Evolutionary conservation across 1,140 invertebrate genomes (phyloP).

Genomic region (Cecropterus lyciades): DNA sequence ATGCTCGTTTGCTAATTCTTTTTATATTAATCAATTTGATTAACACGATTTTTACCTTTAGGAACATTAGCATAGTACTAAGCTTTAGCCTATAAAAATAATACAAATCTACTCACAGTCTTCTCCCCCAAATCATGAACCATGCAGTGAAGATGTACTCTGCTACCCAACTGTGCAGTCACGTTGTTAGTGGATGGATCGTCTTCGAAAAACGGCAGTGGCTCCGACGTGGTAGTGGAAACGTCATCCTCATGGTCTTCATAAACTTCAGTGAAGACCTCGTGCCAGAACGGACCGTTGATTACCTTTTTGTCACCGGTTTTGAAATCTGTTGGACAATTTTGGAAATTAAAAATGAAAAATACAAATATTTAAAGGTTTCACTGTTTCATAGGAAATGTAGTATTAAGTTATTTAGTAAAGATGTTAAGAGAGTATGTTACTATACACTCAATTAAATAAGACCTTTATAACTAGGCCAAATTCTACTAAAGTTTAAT

Average conservation of each 20-base stretch:
- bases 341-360: background rate
- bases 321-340: constrained; percentile 63
- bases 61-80: too few species aligned
- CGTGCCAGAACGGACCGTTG: constrained; percentile 73
- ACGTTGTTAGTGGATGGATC: constrained; percentile 86
- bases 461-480: too few species aligned
- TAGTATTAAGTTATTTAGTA: too few species aligned
- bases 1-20: too few species aligned
- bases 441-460: too few species aligned
- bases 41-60: too few species aligned
- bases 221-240: constrained; percentile 84
- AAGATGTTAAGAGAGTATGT: too few species aligned
- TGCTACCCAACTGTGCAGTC: constrained; percentile 87
- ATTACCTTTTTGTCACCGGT: constrained; percentile 73
- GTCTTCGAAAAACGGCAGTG: constrained; percentile 87
- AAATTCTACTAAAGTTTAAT: too few species aligned
- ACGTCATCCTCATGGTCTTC: constrained; percentile 67
- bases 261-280: constrained; percentile 71
- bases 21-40: too few species aligned
- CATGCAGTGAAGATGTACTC: constrained; percentile 88
- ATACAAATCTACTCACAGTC: constrained; percentile 83
- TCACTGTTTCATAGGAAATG: too few species aligned
- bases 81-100: too few species aligned
- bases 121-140: constrained; percentile 90
- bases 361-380: too few species aligned